Percentiles rank a stretch among this genome's conserved stretches.
These are phyloP conservation scores for Callipepla californica DNA, from an alignment of 2,113 vertebrate genomes.

Conservation along the genomic window DNA sequence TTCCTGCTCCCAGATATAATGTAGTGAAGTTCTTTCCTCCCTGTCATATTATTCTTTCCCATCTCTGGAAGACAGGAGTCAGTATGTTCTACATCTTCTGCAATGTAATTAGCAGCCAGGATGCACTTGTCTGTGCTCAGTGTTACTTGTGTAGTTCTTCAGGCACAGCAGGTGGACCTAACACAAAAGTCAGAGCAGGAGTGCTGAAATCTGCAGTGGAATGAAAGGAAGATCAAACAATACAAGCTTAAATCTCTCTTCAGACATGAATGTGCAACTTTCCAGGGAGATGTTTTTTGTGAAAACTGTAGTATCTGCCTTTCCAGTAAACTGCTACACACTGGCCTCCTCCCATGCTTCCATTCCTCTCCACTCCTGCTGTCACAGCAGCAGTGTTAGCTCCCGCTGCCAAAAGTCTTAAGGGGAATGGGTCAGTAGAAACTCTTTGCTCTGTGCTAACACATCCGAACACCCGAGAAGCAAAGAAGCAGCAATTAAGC, in stretches of 20 bases:
- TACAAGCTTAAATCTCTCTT: not conserved
- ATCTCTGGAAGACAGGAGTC: not conserved
- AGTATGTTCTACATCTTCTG: not conserved
- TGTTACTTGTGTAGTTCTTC: not conserved
- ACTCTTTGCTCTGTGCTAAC: slow-evolving; percentile 19
- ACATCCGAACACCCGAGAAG: slow-evolving; percentile 44
- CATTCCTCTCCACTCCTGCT: not conserved
- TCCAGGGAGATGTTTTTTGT: not conserved
- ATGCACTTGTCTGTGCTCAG: not conserved
- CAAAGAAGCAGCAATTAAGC: slow-evolving; percentile 67
- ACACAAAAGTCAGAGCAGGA: not conserved
- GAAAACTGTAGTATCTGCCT: not conserved
- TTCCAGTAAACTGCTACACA: not conserved
- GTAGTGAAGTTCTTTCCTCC: not conserved
- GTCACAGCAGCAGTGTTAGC: not conserved
- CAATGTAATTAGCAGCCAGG: not conserved
- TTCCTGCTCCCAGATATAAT: not conserved
- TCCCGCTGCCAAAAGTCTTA: not conserved
- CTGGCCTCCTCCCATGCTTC: not conserved
- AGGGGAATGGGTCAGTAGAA: slow-evolving; percentile 33
- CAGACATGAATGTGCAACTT: not conserved
- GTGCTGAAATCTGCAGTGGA: not conserved
- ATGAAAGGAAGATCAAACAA: not conserved
- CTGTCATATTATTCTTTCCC: not conserved
- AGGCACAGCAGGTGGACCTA: not conserved